Evolutionary conservation across 1,140 invertebrate genomes (phyloP).

Genomic region (Cryptotermes secundus): DNA sequence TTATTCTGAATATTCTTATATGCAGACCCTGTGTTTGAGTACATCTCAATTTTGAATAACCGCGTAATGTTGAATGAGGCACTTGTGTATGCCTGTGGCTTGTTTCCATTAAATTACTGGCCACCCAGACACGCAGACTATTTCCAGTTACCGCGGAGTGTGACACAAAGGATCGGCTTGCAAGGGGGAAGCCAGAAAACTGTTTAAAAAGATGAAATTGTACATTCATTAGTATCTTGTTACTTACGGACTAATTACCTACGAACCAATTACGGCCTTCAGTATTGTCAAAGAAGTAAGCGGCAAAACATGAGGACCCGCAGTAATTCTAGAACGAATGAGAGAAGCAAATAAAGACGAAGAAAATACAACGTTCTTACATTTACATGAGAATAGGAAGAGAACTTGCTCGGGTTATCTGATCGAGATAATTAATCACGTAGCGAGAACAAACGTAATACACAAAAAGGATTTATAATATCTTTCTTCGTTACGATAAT

Average conservation of each 20-base stretch:
- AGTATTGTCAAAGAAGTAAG: too few species aligned
- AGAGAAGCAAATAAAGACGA: too few species aligned
- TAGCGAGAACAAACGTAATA: too few species aligned
- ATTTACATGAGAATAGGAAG: too few species aligned
- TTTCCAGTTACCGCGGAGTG: neutral
- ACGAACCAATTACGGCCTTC: neutral
- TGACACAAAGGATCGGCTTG: neutral
- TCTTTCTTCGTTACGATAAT: too few species aligned
- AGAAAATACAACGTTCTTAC: too few species aligned
- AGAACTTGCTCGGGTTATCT: too few species aligned
- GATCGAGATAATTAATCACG: too few species aligned
- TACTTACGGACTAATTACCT: neutral
- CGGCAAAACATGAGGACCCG: too few species aligned
- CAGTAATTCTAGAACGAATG: too few species aligned
- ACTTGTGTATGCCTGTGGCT: neutral
- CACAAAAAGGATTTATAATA: too few species aligned
- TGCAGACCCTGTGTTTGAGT: neutral
- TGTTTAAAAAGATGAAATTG: neutral
- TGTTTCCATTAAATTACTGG: neutral
- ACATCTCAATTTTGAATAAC: neutral
- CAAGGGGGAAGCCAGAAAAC: neutral
- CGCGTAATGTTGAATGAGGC: neutral
- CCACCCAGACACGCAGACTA: neutral
- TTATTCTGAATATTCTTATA: neutral
- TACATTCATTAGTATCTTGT: neutral